Percentiles rank a stretch among this genome's conserved stretches.
Conservation (phyloP, 1,140 invertebrate genomes). For the Globodera rostochiensis region DNA sequence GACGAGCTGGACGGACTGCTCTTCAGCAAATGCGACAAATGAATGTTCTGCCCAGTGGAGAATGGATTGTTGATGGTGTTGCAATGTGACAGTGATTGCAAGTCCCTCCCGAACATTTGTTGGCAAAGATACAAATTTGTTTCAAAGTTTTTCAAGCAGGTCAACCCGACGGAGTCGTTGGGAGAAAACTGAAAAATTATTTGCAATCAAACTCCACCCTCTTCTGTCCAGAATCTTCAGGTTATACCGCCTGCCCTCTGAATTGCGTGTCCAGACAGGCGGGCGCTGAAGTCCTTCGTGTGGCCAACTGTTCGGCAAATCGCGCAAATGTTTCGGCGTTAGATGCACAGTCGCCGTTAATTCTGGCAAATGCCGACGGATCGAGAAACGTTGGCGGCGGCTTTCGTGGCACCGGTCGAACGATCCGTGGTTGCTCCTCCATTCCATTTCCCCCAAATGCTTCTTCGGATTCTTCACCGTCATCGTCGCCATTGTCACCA, state of each 20-base stretch:
- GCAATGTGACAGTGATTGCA: not conserved
- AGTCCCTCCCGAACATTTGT: not conserved
- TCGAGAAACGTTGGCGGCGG: not conserved
- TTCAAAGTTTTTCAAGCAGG: not conserved
- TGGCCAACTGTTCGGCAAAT: not conserved
- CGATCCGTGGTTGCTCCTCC: not conserved
- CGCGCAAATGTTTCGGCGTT: not conserved
- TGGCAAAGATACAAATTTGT: not conserved
- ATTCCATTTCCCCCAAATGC: too few species aligned
- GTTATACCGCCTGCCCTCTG: too few species aligned
- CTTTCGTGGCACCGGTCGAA: not conserved
- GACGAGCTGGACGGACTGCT: not conserved
- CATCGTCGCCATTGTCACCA: not conserved
- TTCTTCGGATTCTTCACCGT: not conserved
- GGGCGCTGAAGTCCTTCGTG: not conserved
- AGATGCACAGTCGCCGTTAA: too few species aligned
- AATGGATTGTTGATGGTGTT: not conserved
- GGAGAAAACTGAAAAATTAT: too few species aligned
- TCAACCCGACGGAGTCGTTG: not conserved
- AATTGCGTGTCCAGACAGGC: not conserved
- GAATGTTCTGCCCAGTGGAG: not conserved
- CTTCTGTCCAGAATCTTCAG: too few species aligned
- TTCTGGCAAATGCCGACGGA: not conserved
- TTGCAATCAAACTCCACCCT: too few species aligned
- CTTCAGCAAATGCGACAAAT: not conserved